Conservation (phyloP, 1,140 invertebrate species). For the Gonioctena quinquepunctata region DNA sequence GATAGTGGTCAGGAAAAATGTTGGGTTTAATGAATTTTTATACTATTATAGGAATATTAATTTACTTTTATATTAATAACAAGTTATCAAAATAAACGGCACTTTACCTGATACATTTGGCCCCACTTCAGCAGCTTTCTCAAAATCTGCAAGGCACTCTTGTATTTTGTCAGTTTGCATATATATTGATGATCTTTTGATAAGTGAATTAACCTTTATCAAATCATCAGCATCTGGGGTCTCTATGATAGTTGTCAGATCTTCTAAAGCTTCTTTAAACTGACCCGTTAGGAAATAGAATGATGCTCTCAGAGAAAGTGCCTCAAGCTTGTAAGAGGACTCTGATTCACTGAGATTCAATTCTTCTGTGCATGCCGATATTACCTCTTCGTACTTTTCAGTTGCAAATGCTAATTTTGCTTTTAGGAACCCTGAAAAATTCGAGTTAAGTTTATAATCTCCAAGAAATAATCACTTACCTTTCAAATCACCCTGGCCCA, state of each 20-base stretch:
- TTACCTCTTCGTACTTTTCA: conserved; percentile 77
- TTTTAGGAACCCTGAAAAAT: conserved; percentile 63
- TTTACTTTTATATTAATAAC: too few relatives aligned
- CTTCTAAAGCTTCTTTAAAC: conserved; percentile 70
- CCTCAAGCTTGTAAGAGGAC: conserved; percentile 63
- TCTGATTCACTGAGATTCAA: conserved; percentile 67
- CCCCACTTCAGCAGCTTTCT: conserved; percentile 73
- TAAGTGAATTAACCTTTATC: conserved; percentile 83
- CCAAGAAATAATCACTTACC: conserved; percentile 22
- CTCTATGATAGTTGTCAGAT: conserved; percentile 70
- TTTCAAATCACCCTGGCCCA: conserved; percentile 46
- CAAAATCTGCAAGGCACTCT: conserved; percentile 78
- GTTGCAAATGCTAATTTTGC: conserved; percentile 69
- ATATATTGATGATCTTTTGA: conserved; percentile 83
- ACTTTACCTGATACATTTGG: conserved; percentile 75
- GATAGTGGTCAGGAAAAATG: too few relatives aligned
- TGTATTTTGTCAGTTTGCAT: conserved; percentile 78
- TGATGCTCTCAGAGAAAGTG: conserved; percentile 78
- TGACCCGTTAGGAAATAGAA: conserved; percentile 79
- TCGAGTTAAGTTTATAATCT: background rate
- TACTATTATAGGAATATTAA: too few relatives aligned
- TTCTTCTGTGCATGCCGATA: conserved; percentile 79
- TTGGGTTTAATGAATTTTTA: too few relatives aligned
- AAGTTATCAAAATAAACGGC: background rate
- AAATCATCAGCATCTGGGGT: conserved; percentile 62